Conservation (phyloP, 2,113 vertebrate species). For the Maccullochella peelii region DNA sequence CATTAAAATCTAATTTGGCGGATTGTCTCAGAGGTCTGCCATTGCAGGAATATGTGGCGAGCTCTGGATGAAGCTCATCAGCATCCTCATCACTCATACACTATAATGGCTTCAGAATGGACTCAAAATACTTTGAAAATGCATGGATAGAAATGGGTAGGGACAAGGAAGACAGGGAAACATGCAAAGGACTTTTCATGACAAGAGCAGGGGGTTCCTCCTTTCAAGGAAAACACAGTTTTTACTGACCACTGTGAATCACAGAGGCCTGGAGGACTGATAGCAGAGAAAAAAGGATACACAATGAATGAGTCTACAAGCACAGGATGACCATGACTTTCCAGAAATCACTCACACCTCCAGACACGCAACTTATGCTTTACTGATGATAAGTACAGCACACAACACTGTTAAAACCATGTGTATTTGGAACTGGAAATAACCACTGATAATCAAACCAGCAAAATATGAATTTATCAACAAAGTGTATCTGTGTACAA, state of each 20-base stretch:
- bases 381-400: not conserved
- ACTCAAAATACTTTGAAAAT: not conserved
- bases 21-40: constrained; percentile 30
- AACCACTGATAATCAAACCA: not conserved
- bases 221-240: constrained; percentile 33
- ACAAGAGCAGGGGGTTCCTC: constrained; percentile 6
- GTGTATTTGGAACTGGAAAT: not conserved
- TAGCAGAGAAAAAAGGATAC: not conserved
- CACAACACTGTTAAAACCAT: not conserved
- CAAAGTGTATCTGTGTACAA: not conserved
- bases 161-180: not conserved
- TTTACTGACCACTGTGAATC: constrained; percentile 43
- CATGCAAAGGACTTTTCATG: not conserved
- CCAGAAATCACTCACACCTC: constrained; percentile 36
- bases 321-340: constrained; percentile 49
- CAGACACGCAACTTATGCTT: constrained; percentile 2
- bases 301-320: constrained; percentile 25
- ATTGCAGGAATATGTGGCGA: not conserved
- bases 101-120: not conserved
- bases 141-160: not conserved
- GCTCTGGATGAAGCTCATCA: not conserved
- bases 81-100: constrained; percentile 21
- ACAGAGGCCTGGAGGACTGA: constrained; percentile 36
- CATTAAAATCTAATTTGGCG: constrained; percentile 65
- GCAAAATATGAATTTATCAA: not conserved